These are phyloP conservation scores for Siphamia tubifer DNA, from an alignment of 2,113 vertebrate genomes.

Conservation along the genomic window DNA sequence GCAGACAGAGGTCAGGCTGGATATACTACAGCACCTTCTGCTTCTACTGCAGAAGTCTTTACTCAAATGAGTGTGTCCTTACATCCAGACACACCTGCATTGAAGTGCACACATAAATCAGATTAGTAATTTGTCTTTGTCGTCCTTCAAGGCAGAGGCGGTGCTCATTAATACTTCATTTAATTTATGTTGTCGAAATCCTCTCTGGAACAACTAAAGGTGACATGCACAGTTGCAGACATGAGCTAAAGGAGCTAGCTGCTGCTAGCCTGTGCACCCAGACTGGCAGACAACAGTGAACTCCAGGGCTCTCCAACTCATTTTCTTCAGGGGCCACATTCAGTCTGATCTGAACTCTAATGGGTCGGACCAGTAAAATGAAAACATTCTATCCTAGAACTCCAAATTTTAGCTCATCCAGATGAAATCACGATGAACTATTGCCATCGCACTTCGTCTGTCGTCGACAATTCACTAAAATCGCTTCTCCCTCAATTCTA, in stretches of 20 bases:
- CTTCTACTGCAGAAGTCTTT: conserved; percentile 3
- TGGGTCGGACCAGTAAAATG: too few species aligned
- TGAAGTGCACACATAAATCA: conserved; percentile 45
- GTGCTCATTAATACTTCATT: conserved; percentile 45
- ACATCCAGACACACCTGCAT: conserved; percentile 43
- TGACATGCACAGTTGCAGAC: conserved; percentile 4
- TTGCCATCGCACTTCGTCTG: too few species aligned
- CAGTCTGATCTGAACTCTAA: too few species aligned
- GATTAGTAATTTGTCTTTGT: conserved; percentile 47
- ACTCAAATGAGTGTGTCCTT: conserved; percentile 14
- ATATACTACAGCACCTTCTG: conserved; percentile 29
- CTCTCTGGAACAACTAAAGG: conserved; percentile 23
- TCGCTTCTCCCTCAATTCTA: too few species aligned
- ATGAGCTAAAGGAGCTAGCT: conserved; percentile 2
- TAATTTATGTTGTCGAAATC: conserved; percentile 26
- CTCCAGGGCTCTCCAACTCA: too few species aligned
- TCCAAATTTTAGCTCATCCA: too few species aligned
- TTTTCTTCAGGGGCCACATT: too few species aligned
- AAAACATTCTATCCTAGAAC: too few species aligned
- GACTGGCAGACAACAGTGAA: conserved; percentile 41
- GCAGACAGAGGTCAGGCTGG: conserved; percentile 19
- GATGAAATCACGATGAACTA: too few species aligned
- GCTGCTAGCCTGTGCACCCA: conserved; percentile 3
- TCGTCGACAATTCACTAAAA: too few species aligned
- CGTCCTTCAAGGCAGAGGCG: conserved; percentile 31